Evolutionary conservation across 2,888 invertebrate species (phyloP).

Genomic region (Erebia ligea): DNA sequence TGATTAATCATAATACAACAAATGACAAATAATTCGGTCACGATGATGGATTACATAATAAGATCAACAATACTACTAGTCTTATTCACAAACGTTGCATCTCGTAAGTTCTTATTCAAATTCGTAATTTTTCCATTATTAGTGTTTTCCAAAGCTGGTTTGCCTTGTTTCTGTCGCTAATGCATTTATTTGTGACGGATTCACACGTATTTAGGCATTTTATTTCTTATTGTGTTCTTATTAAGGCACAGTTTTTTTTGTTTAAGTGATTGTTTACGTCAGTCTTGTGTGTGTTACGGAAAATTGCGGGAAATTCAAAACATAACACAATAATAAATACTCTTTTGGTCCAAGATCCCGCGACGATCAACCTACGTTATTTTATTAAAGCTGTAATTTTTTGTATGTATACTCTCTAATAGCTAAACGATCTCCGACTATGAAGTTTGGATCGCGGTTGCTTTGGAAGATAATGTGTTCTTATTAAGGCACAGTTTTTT

Average conservation of each 20-base stretch:
- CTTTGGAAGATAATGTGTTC: too few species aligned
- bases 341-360: too few species aligned
- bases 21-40: background rate
- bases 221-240: background rate
- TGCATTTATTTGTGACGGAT: background rate
- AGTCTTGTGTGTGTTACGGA: background rate
- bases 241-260: background rate
- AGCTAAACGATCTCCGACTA: too few species aligned
- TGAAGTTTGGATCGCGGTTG: too few species aligned
- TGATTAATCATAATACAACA: background rate
- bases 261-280: background rate
- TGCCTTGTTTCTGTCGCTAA: background rate
- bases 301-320: conserved; percentile 13
- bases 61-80: background rate
- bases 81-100: background rate
- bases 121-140: background rate
- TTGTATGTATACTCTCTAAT: too few species aligned
- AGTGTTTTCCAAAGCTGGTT: background rate
- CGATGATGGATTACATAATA: background rate
- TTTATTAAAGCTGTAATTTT: too few species aligned
- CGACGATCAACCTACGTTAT: too few species aligned
- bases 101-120: conserved; percentile 9
- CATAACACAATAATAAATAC: background rate
- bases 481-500: background rate
- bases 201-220: background rate